Conservation (phyloP, 2,797 vertebrate genomes). For the Pseudochirops corinnae region DNA sequence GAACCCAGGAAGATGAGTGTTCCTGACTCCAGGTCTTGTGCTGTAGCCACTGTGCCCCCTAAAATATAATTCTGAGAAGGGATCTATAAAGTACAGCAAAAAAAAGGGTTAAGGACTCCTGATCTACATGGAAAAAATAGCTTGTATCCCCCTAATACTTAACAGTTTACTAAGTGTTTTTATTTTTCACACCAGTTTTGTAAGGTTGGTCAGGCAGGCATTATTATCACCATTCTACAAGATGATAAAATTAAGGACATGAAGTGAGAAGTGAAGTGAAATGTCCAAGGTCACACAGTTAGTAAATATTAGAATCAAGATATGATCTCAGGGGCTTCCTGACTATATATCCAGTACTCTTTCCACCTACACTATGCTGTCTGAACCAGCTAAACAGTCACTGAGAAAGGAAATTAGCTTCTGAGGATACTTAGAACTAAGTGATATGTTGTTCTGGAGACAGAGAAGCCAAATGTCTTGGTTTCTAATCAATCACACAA, state of each 20-base stretch:
- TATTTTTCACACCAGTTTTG: neutral
- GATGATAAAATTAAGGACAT: neutral
- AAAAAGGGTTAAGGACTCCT: neutral
- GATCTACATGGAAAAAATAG: neutral
- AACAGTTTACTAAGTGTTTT: neutral
- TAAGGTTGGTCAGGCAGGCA: neutral
- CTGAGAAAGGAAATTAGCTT: neutral
- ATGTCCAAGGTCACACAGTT: neutral
- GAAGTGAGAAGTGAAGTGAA: neutral
- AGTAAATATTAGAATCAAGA: neutral
- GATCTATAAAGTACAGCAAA: neutral
- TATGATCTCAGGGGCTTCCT: neutral
- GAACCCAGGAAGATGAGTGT: neutral
- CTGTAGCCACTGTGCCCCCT: neutral
- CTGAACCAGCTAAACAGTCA: neutral
- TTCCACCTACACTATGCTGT: neutral
- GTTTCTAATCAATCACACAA: neutral
- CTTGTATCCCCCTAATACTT: neutral
- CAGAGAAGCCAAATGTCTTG: neutral
- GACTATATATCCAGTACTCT: neutral
- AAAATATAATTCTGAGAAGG: neutral
- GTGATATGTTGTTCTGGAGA: neutral
- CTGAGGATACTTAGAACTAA: neutral
- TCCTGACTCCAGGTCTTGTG: too few species aligned
- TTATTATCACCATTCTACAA: neutral